Evolutionary conservation across 1,140 invertebrate genomes (phyloP).

Genomic region (Ladona fulva): DNA sequence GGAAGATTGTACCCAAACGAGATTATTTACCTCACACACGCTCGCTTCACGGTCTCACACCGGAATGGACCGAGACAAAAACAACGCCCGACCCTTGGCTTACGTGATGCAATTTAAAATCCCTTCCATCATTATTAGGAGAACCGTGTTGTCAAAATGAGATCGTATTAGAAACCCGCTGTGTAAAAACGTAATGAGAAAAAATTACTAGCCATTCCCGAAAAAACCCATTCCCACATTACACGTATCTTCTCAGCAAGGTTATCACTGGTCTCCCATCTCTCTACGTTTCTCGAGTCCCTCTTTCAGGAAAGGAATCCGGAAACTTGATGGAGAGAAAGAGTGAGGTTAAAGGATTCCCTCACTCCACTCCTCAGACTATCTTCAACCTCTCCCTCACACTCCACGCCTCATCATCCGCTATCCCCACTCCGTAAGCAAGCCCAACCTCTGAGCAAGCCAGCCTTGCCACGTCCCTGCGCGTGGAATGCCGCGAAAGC

Average conservation of each 20-base stretch:
- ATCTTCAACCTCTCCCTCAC: neutral
- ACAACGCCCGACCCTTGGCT: too few species aligned
- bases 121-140: too few species aligned
- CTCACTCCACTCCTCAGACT: neutral
- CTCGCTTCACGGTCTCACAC: too few species aligned
- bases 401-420: neutral
- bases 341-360: neutral
- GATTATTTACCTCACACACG: too few species aligned
- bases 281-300: neutral
- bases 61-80: too few species aligned
- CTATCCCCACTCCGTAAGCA: neutral
- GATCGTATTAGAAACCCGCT: too few species aligned
- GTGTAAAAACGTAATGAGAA: neutral
- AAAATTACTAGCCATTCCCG: neutral
- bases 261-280: neutral
- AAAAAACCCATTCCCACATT: neutral
- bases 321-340: neutral
- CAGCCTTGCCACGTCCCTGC: neutral
- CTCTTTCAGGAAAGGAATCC: conserved; percentile 7
- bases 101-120: too few species aligned
- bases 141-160: too few species aligned
- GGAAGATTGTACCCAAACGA: too few species aligned
- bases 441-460: neutral
- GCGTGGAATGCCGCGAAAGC: neutral
- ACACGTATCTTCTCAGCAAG: neutral